Percentiles rank a stretch among this genome's conserved stretches.
phyloP scores from a whole-genome alignment of 1,140 invertebrate species.

The Pararge aegeria region DNA sequence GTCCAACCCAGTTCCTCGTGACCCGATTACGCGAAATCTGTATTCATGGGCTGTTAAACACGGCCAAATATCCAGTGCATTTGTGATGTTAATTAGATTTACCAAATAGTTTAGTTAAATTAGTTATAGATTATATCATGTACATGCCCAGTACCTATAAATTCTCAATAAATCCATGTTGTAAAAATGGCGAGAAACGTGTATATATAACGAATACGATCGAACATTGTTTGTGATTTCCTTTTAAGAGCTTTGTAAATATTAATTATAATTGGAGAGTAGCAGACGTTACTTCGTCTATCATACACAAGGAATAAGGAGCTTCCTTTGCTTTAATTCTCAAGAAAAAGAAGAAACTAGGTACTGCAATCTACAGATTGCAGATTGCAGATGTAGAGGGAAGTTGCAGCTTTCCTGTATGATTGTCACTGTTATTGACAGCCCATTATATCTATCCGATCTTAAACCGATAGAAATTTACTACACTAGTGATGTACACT shows the following conservation, averaged over 20 bases:
- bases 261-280: constrained; percentile 2
- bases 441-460: no score
- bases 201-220: constrained; percentile 1
- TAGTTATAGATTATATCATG: constrained; percentile 24
- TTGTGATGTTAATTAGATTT: constrained; percentile 63
- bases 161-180: constrained; percentile 47
- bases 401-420: no score
- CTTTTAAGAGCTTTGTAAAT: constrained; percentile 27
- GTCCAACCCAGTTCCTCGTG: constrained; percentile 50
- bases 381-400: no score
- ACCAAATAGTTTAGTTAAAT: constrained; percentile 27
- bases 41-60: constrained; percentile 29
- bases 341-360: no score
- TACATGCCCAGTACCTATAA: constrained; percentile 52
- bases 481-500: no score
- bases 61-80: constrained; percentile 53
- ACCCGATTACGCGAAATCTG: constrained; percentile 38
- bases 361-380: no score
- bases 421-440: no score
- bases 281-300: no score
- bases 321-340: no score
- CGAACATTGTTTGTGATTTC: constrained; percentile 11
- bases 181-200: constrained; percentile 16
- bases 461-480: no score
- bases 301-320: no score